Percentiles rank a stretch among this genome's conserved stretches.
phyloP scores from a whole-genome alignment of 2,797 vertebrate species.

The Takifugu ocellatus region DNA sequence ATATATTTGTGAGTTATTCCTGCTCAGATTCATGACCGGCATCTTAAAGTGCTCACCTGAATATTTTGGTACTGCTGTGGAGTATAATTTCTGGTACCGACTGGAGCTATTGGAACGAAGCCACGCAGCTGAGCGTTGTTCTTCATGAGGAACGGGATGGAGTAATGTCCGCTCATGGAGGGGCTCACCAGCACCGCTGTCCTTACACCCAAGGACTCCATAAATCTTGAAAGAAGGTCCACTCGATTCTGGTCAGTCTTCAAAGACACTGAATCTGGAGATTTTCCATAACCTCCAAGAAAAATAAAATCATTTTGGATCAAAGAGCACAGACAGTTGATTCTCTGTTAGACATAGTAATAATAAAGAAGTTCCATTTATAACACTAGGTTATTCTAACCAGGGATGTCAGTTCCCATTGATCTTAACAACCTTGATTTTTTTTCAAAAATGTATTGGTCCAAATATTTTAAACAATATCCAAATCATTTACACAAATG shows the following conservation, averaged over 20 bases:
- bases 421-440: too few species aligned
- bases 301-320: conserved; percentile 1
- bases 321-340: not conserved
- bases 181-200: conserved; percentile 86
- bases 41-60: conserved; percentile 75
- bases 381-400: too few species aligned
- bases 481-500: too few species aligned
- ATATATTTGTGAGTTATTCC: not conserved
- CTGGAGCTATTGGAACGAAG: conserved; percentile 87
- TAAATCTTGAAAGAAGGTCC: conserved; percentile 78
- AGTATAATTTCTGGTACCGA: conserved; percentile 83
- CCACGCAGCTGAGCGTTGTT: conserved; percentile 77
- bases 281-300: conserved; percentile 86
- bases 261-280: conserved; percentile 71
- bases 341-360: not conserved
- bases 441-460: too few species aligned
- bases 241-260: conserved; percentile 81
- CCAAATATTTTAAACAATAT: too few species aligned
- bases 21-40: not conserved
- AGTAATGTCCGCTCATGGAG: conserved; percentile 92
- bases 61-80: conserved; percentile 82
- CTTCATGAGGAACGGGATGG: conserved; percentile 87
- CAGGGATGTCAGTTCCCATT: too few species aligned
- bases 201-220: conserved; percentile 79
- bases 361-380: too few species aligned